Percentiles rank a stretch among this genome's conserved stretches.
Evolutionary conservation across 2,113 vertebrate species (phyloP).

Genomic region (Coryphaenoides rupestris): DNA sequence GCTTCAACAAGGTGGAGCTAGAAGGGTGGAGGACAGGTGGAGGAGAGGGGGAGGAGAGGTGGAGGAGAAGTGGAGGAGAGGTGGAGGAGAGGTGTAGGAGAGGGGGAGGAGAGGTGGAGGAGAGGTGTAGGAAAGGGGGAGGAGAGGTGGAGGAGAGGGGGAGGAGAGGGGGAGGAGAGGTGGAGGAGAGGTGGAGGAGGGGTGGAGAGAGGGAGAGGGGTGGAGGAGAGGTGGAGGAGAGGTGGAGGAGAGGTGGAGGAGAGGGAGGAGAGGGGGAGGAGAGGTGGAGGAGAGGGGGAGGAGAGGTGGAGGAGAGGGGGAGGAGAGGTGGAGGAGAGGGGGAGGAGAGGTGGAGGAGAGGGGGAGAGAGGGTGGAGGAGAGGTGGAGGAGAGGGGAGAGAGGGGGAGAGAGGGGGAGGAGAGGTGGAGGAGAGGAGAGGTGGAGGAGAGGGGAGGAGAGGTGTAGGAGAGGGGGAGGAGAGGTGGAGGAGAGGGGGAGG

Average conservation of each 20-base stretch:
- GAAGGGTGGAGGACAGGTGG: no score
- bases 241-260: no score
- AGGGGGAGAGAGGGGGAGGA: no score
- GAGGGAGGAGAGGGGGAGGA: slow-evolving; percentile 53
- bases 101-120: slow-evolving; percentile 65
- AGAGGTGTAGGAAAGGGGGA: no score
- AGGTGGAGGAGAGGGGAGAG: slow-evolving; percentile 65
- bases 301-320: slow-evolving; percentile 54
- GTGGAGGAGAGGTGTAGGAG: no score
- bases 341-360: slow-evolving; percentile 53
- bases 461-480: slow-evolving; percentile 56
- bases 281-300: slow-evolving; percentile 53
- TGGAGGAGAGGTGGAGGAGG: slow-evolving; percentile 55
- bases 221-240: slow-evolving; percentile 58
- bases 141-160: slow-evolving; percentile 57
- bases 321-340: slow-evolving; percentile 51
- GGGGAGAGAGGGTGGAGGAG: slow-evolving; percentile 51
- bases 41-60: slow-evolving; percentile 56
- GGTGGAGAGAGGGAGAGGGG: slow-evolving; percentile 54
- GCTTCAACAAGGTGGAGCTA: slow-evolving; percentile 65
- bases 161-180: slow-evolving; percentile 55
- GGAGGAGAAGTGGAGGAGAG: slow-evolving; percentile 54
- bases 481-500: slow-evolving; percentile 53
- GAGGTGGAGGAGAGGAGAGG: slow-evolving; percentile 55
- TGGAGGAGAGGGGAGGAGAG: slow-evolving; percentile 63